A percentile compares a stretch with the other conserved stretches of the same genome.
Evolutionary conservation across 2,797 vertebrate species (phyloP).

Genomic region (Danio kyathit): DNA sequence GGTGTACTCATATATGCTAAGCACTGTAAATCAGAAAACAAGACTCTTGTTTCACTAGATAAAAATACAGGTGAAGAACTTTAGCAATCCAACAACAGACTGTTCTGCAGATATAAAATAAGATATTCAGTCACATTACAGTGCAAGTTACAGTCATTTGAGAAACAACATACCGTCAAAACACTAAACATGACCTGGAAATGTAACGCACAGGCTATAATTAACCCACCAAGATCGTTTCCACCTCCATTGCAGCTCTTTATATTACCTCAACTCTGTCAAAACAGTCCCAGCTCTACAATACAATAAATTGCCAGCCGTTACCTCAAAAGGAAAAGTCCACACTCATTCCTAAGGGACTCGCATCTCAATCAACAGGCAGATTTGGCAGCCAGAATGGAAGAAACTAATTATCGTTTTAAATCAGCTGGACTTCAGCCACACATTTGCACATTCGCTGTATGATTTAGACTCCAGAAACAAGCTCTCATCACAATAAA

Average conservation of each 20-base stretch:
- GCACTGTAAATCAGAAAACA: background rate
- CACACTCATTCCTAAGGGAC: background rate
- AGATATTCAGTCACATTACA: background rate
- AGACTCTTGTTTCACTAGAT: background rate
- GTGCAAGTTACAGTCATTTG: constrained; percentile 10
- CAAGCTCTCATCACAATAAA: background rate
- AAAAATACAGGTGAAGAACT: background rate
- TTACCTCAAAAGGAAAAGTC: constrained; percentile 8
- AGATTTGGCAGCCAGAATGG: constrained; percentile 46
- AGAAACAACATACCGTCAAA: constrained; percentile 13
- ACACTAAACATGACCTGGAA: constrained; percentile 32
- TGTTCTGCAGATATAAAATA: background rate
- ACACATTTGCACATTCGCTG: background rate
- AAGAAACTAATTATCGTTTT: constrained; percentile 55
- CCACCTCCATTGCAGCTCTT: constrained; percentile 8
- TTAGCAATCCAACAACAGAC: background rate
- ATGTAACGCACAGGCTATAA: constrained; percentile 29
- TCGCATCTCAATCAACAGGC: constrained; percentile 26
- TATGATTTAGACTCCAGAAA: background rate
- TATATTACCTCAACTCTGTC: constrained; percentile 18
- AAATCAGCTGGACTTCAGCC: background rate
- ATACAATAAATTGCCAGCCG: background rate
- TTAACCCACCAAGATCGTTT: constrained; percentile 33
- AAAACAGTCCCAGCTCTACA: background rate
- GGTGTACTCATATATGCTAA: no score